Evolutionary conservation across 1,140 invertebrate species (phyloP), one percentile per base, ranked within the genome.

Genomic region (Globodera rostochiensis): DNA sequence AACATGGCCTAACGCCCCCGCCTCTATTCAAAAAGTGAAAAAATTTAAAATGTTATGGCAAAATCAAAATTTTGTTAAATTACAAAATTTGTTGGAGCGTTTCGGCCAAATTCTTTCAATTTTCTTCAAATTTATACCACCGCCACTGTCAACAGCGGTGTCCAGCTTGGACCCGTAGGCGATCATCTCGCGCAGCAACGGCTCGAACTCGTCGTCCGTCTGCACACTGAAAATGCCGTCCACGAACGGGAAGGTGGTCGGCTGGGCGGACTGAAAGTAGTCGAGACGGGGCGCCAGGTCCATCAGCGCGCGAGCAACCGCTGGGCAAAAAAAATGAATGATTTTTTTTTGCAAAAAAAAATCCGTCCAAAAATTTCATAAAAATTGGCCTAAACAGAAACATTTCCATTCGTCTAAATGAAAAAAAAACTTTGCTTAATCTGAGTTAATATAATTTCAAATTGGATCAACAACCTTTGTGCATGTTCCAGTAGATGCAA

Each of bases 211-310:
- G 80, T 83, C 83, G 6, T 81, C 80, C 45, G 69, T 60, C 79
- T 81, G 78, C 69, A 80, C 47, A 45, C 64, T 36, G 76, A 49
- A 19, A 6, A 82, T 84, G 11, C 11, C 80, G 25, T 82, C 80
- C 64, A 82, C 47, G 47, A 82, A 84, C n/a, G 67, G 80, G 47
- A 84, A 82, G 50, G 36, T 50, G n/a, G 80, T 82, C 9, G 74
- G 83, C 46, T 66, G 64, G 21, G 64, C 49, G 11, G 82, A 47
- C 47, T 82, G 64, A 9, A 82, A 82, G 53, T 64, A 83, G 64
- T 82, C 80, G 45, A 82, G 53, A 5, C 64, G n/a, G 15, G 81
- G n/a, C 19, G 80, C 64, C 80, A 84, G n/a, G 25, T 82, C 80
- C 74, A 82, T 84, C 49, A 82, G 46, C 15, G 46, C 25, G 21